phyloP scores from a whole-genome alignment of 1,140 invertebrate genomes.

The Macrobrachium nipponense region DNA sequence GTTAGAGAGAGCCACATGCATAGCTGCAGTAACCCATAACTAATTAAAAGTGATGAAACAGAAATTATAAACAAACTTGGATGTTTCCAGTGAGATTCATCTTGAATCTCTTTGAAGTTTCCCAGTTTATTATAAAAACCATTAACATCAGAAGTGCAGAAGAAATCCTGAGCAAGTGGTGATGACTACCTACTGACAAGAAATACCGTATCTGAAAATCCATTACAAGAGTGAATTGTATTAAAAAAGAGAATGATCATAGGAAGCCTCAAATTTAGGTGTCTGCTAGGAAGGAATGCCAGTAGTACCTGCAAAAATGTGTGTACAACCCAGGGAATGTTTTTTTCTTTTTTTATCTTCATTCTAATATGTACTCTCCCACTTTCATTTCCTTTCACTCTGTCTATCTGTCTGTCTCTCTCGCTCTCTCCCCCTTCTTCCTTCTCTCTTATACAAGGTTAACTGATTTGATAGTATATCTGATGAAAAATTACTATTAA shows the following conservation, averaged over 20 bases:
- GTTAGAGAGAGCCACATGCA: neutral
- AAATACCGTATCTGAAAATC: conserved; percentile 40
- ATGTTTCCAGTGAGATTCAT: neutral
- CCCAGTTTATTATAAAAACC: conserved; percentile 10
- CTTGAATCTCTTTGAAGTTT: neutral
- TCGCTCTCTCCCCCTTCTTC: neutral
- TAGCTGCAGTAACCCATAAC: neutral
- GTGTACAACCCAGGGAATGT: neutral
- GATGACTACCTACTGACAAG: conserved; percentile 16
- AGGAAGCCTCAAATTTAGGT: conserved; percentile 11
- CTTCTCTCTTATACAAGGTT: neutral
- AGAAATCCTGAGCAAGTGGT: neutral
- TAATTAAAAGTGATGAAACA: conserved; percentile 10
- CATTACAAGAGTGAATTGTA: conserved; percentile 32
- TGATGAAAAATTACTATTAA: too few species aligned
- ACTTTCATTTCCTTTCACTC: neutral
- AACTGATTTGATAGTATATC: too few species aligned
- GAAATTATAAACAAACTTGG: neutral
- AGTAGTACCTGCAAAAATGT: conserved; percentile 39
- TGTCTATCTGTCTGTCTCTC: neutral
- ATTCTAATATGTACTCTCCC: neutral
- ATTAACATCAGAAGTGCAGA: conserved; percentile 3
- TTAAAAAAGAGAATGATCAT: neutral
- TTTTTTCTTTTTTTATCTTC: neutral
- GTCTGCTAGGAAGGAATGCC: neutral